Conservation (phyloP, 2,797 vertebrate genomes). For the Eutrigla gurnardus region DNA sequence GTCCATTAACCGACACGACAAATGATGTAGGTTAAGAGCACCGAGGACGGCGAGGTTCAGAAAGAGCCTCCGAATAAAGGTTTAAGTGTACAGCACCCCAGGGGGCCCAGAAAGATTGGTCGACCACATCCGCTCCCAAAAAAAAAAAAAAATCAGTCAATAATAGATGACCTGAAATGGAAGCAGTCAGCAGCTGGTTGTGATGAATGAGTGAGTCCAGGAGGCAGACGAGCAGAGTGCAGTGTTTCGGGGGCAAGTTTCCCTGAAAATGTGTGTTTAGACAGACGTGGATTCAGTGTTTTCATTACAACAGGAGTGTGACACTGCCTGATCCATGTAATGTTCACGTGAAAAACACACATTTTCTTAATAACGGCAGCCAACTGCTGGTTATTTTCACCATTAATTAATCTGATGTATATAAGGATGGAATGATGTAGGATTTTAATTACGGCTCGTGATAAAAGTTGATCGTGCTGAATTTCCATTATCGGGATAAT, state of each 20-base stretch:
- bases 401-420: background rate
- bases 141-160: constrained; percentile 56
- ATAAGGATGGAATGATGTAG: no score
- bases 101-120: constrained; percentile 26
- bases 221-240: constrained; percentile 16
- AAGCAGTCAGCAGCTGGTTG: constrained; percentile 56
- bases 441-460: no score
- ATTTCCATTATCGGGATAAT: no score
- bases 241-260: constrained; percentile 22
- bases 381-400: background rate
- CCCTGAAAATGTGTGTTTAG: constrained; percentile 15
- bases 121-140: constrained; percentile 41
- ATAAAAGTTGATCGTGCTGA: no score
- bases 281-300: constrained; percentile 1
- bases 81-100: constrained; percentile 25
- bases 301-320: no score
- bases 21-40: constrained; percentile 7
- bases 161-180: constrained; percentile 72
- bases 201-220: constrained; percentile 41
- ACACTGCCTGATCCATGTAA: no score
- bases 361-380: no score
- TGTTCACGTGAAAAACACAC: no score
- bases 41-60: constrained; percentile 9
- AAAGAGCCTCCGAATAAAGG: constrained; percentile 28
- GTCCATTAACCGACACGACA: background rate